Base-by-base conservation (phyloP, 2,888 invertebrate genomes). In the Thera obeliscata region DNA sequence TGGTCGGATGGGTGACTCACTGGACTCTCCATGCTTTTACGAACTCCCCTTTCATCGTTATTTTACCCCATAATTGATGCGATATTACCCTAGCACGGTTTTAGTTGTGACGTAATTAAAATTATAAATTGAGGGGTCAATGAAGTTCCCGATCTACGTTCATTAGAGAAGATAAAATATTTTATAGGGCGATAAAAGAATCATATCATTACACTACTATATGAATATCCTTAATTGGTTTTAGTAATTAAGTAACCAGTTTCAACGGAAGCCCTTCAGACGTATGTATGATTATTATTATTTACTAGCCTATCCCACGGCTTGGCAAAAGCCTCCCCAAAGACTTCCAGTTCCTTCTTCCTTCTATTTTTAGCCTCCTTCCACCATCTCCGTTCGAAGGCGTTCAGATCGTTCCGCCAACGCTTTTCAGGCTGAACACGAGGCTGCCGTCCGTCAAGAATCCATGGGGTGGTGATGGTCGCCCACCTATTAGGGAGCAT, bases 1-100 rank as follows among this genome's bases (percentile, higher is more conserved):
- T 90, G 84, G 92, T 68, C 89, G 91, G 57, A 70, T 74, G 75
- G 78, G 80, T 93, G 93, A 93, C 82, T 93, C 93, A 93, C 82
- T 77, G 91, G 92, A 81, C 87, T 87, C 88, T 87, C 89, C 91
- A 72, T 63, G 63, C 67, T 72, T 68, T 76, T 73, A 75, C 77
- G 78, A 79, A 77, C 85, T 87, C 88, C 90, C 91, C 89, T 87
- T 88, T 81, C 85, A 82, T 83, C 81, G 82, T 77, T 74, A 81
- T 79, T 87, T 84, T 87, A 89, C 90, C 88, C 88, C 85, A 86
- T 89, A 88, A 90, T 88, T 88, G 87, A 83, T 84, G 80, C 79
- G 77, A 69, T 75, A 66, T 54, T 49, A 60, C 69, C 69, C 60
- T 50, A 64, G 49, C 65, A 69, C 54, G 63, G 60, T 56, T 70